Conservation (phyloP, 1,140 invertebrate genomes). For the Zophobas morio region DNA sequence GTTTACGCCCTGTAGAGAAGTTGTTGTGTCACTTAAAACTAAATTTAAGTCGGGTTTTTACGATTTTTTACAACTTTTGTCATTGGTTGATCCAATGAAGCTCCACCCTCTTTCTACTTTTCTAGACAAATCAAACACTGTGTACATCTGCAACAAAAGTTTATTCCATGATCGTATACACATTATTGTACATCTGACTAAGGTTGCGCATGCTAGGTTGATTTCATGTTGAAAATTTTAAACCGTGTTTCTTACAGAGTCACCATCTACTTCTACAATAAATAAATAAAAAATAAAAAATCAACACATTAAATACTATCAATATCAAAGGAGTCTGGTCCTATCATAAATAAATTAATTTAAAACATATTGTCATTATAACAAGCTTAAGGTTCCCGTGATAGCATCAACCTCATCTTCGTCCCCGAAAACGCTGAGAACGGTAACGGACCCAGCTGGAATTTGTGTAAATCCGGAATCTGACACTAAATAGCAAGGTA, state of each 20-base stretch:
- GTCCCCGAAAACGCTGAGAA: conserved; percentile 70
- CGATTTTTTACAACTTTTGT: too few species aligned
- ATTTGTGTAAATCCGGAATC: conserved; percentile 78
- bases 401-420: conserved; percentile 68
- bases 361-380: conserved; percentile 60
- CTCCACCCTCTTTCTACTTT: not conserved
- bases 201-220: not conserved
- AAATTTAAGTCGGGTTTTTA: too few species aligned
- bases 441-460: conserved; percentile 69
- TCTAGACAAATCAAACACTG: not conserved
- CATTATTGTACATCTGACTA: conserved; percentile 1
- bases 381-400: conserved; percentile 68
- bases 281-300: conserved; percentile 24
- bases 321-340: conserved; percentile 4
- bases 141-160: not conserved
- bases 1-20: too few species aligned
- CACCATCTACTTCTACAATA: not conserved
- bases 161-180: conserved; percentile 25
- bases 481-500: conserved; percentile 73
- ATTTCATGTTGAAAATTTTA: not conserved
- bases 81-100: too few species aligned
- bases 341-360: conserved; percentile 20
- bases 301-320: not conserved
- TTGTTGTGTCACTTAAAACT: too few species aligned
- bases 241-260: too few species aligned